Evolutionary conservation across 2,888 invertebrate species (phyloP).

Genomic region (Itoplectis maculator): DNA sequence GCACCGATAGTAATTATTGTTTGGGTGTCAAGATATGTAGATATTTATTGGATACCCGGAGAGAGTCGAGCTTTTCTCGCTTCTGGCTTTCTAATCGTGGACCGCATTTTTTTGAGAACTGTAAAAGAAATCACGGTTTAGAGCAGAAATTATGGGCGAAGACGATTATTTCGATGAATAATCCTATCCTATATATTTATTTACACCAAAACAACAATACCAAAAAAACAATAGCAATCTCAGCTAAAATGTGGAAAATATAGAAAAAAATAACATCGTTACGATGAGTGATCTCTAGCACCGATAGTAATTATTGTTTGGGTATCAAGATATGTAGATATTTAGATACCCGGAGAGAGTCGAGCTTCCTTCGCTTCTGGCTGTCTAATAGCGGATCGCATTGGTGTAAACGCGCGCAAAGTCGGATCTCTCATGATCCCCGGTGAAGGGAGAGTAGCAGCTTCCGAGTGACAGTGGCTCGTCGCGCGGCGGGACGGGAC

Average conservation of each 20-base stretch:
- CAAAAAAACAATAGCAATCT: not conserved
- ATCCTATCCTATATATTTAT: too few species aligned
- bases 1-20: constrained; percentile 3
- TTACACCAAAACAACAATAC: not conserved
- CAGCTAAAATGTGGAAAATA: not conserved
- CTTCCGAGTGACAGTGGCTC: constrained; percentile 54
- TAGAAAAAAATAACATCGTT: not conserved
- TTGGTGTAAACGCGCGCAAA: constrained; percentile 39
- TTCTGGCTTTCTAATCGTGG: constrained; percentile 12
- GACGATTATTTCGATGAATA: too few species aligned
- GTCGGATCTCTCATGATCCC: constrained; percentile 16
- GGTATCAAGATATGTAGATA: constrained; percentile 8
- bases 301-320: constrained; percentile 7
- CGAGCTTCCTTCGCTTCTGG: not conserved
- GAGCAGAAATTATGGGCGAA: too few species aligned
- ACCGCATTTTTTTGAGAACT: too few species aligned
- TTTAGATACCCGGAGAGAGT: not conserved
- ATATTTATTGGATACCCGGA: constrained; percentile 5
- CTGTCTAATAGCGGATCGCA: constrained; percentile 18
- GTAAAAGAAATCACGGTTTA: too few species aligned
- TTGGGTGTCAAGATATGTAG: not conserved
- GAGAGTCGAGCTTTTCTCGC: not conserved
- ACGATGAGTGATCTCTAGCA: not conserved
- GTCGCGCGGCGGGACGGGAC: constrained; percentile 23
- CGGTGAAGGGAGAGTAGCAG: constrained; percentile 29